These are phyloP conservation scores for Hypomesus transpacificus DNA, from an alignment of 2,113 vertebrate genomes.

Conservation along the genomic window DNA sequence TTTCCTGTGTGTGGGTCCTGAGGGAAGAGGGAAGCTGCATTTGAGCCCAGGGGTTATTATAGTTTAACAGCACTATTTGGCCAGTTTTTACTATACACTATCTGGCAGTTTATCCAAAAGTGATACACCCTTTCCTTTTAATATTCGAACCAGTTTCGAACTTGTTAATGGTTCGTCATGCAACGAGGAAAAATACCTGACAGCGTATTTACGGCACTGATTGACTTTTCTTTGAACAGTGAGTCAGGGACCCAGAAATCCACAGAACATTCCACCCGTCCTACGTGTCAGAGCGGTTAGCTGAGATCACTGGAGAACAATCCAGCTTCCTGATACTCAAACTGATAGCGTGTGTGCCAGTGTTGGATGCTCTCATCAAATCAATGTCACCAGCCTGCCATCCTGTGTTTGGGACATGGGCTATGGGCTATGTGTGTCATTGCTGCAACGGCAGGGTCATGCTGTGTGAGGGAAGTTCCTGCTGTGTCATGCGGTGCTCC, in stretches of 20 bases:
- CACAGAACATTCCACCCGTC: conserved; percentile 3
- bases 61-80: too few relatives aligned
- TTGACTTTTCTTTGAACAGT: background rate
- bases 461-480: background rate
- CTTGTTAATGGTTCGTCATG: too few relatives aligned
- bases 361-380: conserved; percentile 1
- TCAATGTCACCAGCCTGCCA: background rate
- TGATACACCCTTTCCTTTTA: background rate
- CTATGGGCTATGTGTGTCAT: conserved; percentile 16
- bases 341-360: conserved; percentile 2
- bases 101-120: too few relatives aligned
- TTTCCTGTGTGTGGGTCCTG: conserved; percentile 1
- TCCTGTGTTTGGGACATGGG: conserved; percentile 21
- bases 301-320: background rate
- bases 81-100: too few relatives aligned
- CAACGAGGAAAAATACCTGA: too few relatives aligned
- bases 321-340: background rate
- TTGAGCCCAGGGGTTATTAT: too few relatives aligned
- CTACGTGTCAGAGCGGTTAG: conserved; percentile 1
- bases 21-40: background rate
- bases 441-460: conserved; percentile 14
- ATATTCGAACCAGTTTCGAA: background rate
- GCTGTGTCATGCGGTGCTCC: too few relatives aligned
- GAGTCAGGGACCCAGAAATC: conserved; percentile 1
- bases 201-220: background rate